Evolutionary conservation across 92 coral and sea anemone genomes (phyloP).

Genomic region (Porites evermanni): DNA sequence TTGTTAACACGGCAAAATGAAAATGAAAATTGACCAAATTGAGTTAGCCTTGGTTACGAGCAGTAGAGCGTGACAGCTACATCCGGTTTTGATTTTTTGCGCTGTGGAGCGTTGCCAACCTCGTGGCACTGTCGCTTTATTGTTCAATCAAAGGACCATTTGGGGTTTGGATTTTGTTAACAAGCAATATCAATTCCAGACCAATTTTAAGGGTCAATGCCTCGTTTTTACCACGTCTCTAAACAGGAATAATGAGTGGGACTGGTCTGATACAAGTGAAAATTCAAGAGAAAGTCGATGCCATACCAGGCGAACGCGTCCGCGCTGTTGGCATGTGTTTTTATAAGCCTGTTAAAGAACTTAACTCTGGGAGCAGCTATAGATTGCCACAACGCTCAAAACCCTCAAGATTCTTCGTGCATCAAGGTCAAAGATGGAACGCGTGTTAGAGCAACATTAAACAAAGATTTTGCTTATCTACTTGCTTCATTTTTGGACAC

Average conservation of each 20-base stretch:
- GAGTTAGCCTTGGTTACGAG: not conserved
- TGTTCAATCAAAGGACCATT: too few species aligned
- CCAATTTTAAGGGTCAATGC: constrained; percentile 10
- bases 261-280: not conserved
- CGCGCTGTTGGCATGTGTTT: too few species aligned
- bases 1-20: not conserved
- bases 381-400: not conserved
- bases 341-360: too few species aligned
- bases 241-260: constrained; percentile 12
- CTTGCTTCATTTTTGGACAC: not conserved
- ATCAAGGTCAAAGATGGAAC: not conserved
- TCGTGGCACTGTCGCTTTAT: not conserved
- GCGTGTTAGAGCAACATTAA: not conserved
- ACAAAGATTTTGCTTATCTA: not conserved
- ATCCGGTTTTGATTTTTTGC: not conserved
- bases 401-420: not conserved
- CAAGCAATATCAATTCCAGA: constrained; percentile 10
- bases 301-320: too few species aligned
- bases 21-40: not conserved
- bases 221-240: not conserved
- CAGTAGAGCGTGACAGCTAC: not conserved
- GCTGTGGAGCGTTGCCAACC: constrained; percentile 1
- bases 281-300: too few species aligned
- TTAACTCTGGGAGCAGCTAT: not conserved
- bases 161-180: not conserved